Evolutionary conservation across 2,888 invertebrate genomes (phyloP), one percentile per base, ranked within the genome.

Genomic region (Orchestes rusci): DNA sequence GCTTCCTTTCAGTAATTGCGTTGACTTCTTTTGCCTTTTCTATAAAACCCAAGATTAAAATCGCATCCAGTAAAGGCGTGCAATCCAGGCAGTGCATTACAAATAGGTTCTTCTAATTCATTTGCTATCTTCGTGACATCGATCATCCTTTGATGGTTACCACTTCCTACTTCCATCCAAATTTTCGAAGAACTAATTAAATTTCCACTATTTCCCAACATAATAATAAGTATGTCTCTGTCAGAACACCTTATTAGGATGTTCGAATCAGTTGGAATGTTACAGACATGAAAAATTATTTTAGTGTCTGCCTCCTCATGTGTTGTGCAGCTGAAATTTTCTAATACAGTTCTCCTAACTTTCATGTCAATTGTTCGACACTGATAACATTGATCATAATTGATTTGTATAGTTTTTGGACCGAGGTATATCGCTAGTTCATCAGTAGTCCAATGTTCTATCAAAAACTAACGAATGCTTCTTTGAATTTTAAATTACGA

Each of bases 21-120:
- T 27, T 28, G 16, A 28, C 17, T 16, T 42, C 36, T 39, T 42
- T 42, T 42, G 23, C 27, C 36, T 16, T 42, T 42, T 36, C 17
- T 42, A 8, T 27, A 28, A 36, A 41, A 41, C 13, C 28, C 35
- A 28, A 19, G 29, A 10, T 40, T 39, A 16, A 17, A 59, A 43
- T 59, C 57, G 35, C 60, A 60, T 16, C 59, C 60, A 5, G 58
- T 60, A 12, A 56, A 20, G 8, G 62, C 61, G 37, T 63, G 61
- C 30, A 60, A 57, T 20, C 47, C 51, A 10, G 61, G 58, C 44
- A 23, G 23, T 7, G 23, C 23, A 23, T 23, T 23, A 10, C 23
- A 23, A 23, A 23, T 10, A 23, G 23, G 62, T 32, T 17, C 3
- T 4, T 59, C 60, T 27, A 62, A 45, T 23, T 45, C 50, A 47